phyloP scores from a whole-genome alignment of 2,113 vertebrate species.

The Aptenodytes patagonicus region DNA sequence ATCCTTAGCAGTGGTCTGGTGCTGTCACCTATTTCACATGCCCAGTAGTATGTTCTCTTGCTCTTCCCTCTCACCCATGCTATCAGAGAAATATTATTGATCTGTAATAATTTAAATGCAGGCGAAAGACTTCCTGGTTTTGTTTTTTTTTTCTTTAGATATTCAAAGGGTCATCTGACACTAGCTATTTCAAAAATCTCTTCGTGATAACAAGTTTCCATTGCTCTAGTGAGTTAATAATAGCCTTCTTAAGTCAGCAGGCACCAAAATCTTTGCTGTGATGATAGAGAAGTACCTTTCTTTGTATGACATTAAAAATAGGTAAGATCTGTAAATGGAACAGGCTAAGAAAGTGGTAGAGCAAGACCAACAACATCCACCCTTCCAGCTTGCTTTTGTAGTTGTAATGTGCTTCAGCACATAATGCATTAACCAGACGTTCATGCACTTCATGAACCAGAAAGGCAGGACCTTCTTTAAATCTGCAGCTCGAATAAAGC shows the following conservation, averaged over 20 bases:
- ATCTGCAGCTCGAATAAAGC: background rate
- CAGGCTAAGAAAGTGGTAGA: slow-evolving; percentile 12
- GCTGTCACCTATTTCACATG: background rate
- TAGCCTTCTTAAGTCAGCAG: slow-evolving; percentile 15
- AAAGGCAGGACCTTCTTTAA: background rate
- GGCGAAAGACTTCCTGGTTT: background rate
- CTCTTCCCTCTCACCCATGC: background rate
- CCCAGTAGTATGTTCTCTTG: background rate
- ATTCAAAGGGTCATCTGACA: background rate
- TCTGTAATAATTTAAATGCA: background rate
- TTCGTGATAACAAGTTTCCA: slow-evolving; percentile 35
- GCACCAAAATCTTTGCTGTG: background rate
- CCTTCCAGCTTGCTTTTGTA: background rate
- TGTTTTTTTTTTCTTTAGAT: background rate
- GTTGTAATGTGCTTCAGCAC: background rate
- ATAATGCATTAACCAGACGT: background rate
- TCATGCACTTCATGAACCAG: background rate
- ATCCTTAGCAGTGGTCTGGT: background rate
- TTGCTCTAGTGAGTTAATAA: slow-evolving; percentile 44
- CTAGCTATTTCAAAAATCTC: slow-evolving; percentile 28
- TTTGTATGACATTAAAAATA: background rate
- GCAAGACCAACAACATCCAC: slow-evolving; percentile 24
- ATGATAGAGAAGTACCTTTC: background rate
- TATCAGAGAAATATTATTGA: background rate
- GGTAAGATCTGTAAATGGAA: background rate